Percentiles rank a stretch among this genome's conserved stretches.
Conservation (phyloP, 2,797 vertebrate genomes). For the Gambelia wislizenii region DNA sequence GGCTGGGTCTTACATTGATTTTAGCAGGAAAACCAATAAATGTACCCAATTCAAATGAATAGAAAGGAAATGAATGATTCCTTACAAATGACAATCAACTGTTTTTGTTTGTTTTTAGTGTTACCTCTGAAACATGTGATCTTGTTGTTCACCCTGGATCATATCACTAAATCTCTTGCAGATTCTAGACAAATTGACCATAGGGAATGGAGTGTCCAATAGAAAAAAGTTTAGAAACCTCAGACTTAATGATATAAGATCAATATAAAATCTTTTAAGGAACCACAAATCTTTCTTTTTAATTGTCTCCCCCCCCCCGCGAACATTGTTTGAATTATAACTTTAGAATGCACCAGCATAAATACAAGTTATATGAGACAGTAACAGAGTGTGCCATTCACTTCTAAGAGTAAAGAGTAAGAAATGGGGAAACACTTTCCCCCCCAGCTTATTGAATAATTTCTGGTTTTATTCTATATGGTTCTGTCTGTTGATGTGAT, state of each 20-base stretch:
- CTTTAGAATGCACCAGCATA: background rate
- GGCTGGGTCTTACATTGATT: background rate
- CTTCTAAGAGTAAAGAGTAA: too few relatives aligned
- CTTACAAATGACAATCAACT: background rate
- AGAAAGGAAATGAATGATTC: background rate
- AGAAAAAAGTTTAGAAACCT: background rate
- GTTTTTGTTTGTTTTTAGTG: background rate
- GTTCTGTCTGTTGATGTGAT: background rate
- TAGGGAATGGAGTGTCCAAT: background rate
- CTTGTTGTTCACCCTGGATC: background rate
- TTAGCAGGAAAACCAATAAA: background rate
- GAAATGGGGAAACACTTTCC: too few relatives aligned
- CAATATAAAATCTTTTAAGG: background rate
- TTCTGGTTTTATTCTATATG: slow-evolving; percentile 5
- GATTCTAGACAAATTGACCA: background rate
- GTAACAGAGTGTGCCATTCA: background rate
- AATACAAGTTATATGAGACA: slow-evolving; percentile 15
- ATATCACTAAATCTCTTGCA: background rate
- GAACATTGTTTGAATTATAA: background rate
- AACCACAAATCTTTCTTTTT: background rate
- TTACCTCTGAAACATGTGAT: background rate
- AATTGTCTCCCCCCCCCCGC: too few relatives aligned
- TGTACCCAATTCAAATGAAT: background rate
- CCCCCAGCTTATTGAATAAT: background rate
- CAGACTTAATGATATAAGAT: background rate